Conservation (phyloP, 2,797 vertebrate species). For the Chelonia mydas region DNA sequence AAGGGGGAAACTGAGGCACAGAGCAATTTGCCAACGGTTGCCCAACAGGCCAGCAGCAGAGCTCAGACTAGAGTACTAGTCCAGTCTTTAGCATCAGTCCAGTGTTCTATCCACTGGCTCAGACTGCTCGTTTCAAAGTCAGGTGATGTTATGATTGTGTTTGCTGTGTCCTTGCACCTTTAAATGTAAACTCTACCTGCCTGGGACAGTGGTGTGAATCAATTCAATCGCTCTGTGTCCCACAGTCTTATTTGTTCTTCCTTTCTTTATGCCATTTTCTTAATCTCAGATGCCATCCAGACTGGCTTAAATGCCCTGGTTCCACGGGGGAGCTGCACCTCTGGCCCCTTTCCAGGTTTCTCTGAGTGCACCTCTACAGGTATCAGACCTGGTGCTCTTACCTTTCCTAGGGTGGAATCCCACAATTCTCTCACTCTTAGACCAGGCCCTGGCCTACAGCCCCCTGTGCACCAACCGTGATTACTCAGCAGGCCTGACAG, state of each 20-base stretch:
- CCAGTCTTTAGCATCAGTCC: neutral
- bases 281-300: neutral
- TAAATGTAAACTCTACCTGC: neutral
- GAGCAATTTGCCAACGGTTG: neutral
- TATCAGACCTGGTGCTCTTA: neutral
- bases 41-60: neutral
- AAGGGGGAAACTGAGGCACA: neutral
- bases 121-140: accelerated
- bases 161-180: neutral
- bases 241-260: neutral
- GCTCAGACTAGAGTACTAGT: accelerated
- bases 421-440: neutral
- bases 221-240: neutral
- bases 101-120: accelerated
- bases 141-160: neutral
- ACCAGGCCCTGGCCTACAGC: neutral
- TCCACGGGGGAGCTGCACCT: neutral
- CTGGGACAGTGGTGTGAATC: neutral
- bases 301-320: neutral
- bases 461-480: neutral
- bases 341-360: neutral
- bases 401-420: neutral
- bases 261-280: neutral
- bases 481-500: neutral
- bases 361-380: neutral